Evolutionary conservation across 2,888 invertebrate species (phyloP).

Genomic region (Meiosimyza decipiens): DNA sequence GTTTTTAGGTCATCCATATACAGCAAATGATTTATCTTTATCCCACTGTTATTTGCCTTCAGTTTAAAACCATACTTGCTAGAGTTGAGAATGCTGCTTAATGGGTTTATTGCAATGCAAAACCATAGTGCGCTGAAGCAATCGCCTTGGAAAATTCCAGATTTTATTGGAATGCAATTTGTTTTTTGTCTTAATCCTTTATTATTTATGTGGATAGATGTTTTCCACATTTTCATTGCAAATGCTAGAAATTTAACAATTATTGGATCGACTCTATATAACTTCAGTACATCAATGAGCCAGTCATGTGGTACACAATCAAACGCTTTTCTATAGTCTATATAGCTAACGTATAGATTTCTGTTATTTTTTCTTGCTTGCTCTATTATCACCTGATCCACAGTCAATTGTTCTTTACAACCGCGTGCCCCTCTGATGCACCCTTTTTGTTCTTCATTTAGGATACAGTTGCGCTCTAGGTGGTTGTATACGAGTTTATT

Average conservation of each 20-base stretch:
- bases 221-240: slow-evolving; percentile 4
- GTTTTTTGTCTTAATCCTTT: not conserved
- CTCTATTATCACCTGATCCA: slow-evolving; percentile 23
- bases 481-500: slow-evolving; percentile 23
- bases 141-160: slow-evolving; percentile 4
- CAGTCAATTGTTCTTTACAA: slow-evolving; percentile 35
- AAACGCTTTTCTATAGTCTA: slow-evolving; percentile 20
- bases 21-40: slow-evolving; percentile 26
- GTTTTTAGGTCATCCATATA: slow-evolving; percentile 39
- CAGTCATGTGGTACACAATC: not conserved
- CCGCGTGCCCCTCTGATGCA: slow-evolving; percentile 30
- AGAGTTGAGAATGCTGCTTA: slow-evolving; percentile 4
- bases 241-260: not conserved
- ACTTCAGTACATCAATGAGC: not conserved
- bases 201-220: not conserved
- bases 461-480: slow-evolving; percentile 6
- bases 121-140: slow-evolving; percentile 18
- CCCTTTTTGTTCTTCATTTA: slow-evolving; percentile 35
- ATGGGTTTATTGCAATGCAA: slow-evolving; percentile 7
- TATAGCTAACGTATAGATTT: slow-evolving; percentile 16
- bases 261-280: too few relatives aligned
- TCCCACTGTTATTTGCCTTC: not conserved
- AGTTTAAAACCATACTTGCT: not conserved
- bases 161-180: not conserved
- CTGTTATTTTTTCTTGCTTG: slow-evolving; percentile 14